Base-by-base conservation (phyloP, 2,113 vertebrate genomes). In the Nematolebias whitei region DNA sequence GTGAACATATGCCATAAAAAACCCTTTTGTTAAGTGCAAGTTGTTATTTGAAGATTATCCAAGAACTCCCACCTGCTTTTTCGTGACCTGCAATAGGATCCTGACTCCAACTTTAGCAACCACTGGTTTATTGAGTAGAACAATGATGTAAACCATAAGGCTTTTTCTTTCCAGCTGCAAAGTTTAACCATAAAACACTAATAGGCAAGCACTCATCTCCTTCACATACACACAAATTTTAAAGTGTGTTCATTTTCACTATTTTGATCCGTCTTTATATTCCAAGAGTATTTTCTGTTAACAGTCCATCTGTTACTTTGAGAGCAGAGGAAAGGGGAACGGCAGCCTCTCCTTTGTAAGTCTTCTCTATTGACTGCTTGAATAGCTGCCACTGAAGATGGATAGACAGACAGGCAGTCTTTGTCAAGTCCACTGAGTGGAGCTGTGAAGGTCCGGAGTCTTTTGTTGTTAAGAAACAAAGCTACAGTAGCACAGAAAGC, bases 361-460 rank as follows among this genome's bases (percentile, higher is more conserved):
- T 60, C 65, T 69, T 48, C 19, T 83, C 64, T 68, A 78, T 74
- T 74, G 75, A 83, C 72, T 71, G 55, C 60, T n/a, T 80, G 83
- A 87, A 80, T 58, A 49, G 76, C 76, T 76, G 53, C 68, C 65
- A 63, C 64, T 68, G 63, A 58, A 83, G 75, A 78, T 69, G 52
- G 67, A 74, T 41, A 78, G 68, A 82, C 51, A 81, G 70, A 84
- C 77, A 71, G 68, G 53, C 63, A 11, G 72, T 56, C 78, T 85
- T 84, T 85, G 82, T 85, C 58, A 38, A 39, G 54, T 45, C 14
- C 5, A 22, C 52, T 52, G 63, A 62, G 23, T 56, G 18, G 66
- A 52, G 65, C 51, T 53, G 67, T 13, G 48, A 49, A 19, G 59
- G 19, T 41, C 26, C 41, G 20, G 43, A 64, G 35, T 63, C 24